Conservation (phyloP, 2,113 vertebrate species). For the Pristiophorus japonicus region DNA sequence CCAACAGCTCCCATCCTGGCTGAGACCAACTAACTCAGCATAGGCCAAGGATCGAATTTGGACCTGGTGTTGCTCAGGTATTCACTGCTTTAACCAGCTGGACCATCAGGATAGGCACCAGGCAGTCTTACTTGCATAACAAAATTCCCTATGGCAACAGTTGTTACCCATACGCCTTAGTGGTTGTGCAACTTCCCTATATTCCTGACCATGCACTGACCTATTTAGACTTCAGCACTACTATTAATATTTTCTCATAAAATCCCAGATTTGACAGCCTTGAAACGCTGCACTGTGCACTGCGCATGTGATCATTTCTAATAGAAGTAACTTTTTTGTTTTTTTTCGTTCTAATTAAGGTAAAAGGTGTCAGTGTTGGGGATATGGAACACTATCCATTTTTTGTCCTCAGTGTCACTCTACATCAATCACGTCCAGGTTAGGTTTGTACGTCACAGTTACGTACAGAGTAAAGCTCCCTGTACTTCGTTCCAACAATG, state of each 20-base stretch:
- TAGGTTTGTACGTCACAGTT: not conserved
- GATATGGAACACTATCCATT: not conserved
- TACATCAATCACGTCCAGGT: not conserved
- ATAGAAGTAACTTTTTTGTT: not conserved
- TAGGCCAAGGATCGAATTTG: not conserved
- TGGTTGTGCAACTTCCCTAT: not conserved
- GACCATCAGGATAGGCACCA: not conserved
- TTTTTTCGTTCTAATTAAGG: not conserved
- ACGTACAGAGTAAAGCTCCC: not conserved
- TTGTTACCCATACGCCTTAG: not conserved
- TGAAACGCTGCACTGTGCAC: not conserved
- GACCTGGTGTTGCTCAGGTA: not conserved
- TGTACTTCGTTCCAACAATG: not conserved
- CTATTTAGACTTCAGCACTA: not conserved
- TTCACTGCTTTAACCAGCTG: not conserved
- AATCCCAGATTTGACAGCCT: not conserved
- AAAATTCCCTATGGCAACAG: not conserved
- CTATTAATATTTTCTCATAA: not conserved
- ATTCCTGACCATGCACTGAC: not conserved
- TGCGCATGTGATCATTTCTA: not conserved
- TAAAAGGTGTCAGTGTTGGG: not conserved
- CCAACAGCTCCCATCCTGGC: not conserved
- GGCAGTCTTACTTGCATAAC: not conserved
- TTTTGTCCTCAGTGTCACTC: not conserved
- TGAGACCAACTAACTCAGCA: not conserved